Evolutionary conservation across 2,797 vertebrate genomes (phyloP), one percentile per base, ranked within the genome.

Genomic region (Sciurus carolinensis): DNA sequence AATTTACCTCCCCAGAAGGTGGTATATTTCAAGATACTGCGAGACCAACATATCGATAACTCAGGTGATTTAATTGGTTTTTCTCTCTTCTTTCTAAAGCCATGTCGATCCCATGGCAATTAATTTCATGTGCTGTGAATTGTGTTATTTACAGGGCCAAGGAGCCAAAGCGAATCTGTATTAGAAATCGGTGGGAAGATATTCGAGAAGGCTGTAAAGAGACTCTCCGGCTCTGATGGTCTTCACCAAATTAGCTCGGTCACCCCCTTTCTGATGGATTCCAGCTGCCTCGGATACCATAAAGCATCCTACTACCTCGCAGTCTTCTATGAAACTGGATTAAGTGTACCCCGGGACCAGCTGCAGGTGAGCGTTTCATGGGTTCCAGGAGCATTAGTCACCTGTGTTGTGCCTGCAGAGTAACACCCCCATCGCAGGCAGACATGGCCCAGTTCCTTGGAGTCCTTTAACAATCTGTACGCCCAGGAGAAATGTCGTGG

Each of bases 241-340:
- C 96, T 98, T 64, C 98, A 97, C 92, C 97, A 98, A 57, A 93
- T 98, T 62, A 97, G 97, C 88, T 97, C 98, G 77, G 97, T 97
- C 72, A 0, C 98, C 28, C 98, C 98, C 91, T 97, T 99, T 1
- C 98, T 99, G 89, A 93, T 98, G 98, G 98, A 98, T 64, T 99
- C 99, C 90, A 99, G 99, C 96, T 99, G 99, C 98, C 99, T 99
- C 97, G 99, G 99, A 54, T 98, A 99, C 96, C 99, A 99, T 94
- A 99, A 98, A 98, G 99, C 99, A 22, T 99, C 99, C 79, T 99
- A 99, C 94, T 98, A 99, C 97, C 98, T 99, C 95, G 98, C 99
- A 30, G 98, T 99, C 77, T 95, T 99, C 97, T 98, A 99, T 98
- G 98, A 99, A 94, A 98, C 99, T 0, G 99, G 99, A 69, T 98